These are phyloP conservation scores for Eurosta solidaginis DNA, from an alignment of 1,140 invertebrate species.

Conservation along the genomic window DNA sequence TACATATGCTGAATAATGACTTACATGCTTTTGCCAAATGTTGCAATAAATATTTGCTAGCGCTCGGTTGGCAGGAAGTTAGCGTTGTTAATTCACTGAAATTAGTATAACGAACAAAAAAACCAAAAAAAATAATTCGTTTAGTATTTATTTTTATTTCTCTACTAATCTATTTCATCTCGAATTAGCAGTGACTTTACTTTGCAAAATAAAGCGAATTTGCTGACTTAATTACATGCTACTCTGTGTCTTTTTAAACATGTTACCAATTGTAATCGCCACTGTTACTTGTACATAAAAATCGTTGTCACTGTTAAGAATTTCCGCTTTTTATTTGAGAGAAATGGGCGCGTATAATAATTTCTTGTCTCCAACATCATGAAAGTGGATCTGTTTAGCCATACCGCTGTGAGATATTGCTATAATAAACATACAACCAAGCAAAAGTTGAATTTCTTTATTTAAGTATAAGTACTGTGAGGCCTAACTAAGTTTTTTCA, in stretches of 20 bases:
- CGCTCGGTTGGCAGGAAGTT: neutral
- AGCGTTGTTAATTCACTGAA: neutral
- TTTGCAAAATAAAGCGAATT: too few relatives aligned
- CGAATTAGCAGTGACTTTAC: too few relatives aligned
- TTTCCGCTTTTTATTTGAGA: constrained; percentile 13
- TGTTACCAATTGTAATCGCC: neutral
- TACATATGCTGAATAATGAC: neutral
- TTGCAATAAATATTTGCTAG: constrained; percentile 13
- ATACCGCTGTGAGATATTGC: too few relatives aligned
- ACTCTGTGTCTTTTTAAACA: neutral
- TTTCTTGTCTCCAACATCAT: too few relatives aligned
- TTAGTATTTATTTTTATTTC: neutral
- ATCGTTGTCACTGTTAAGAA: neutral
- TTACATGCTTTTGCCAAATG: neutral
- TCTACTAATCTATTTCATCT: neutral
- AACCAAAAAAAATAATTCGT: neutral
- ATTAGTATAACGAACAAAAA: neutral
- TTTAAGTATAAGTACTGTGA: too few relatives aligned
- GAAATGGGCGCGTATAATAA: constrained; percentile 13
- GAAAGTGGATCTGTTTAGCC: too few relatives aligned
- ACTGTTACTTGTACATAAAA: neutral
- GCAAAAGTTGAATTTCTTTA: too few relatives aligned
- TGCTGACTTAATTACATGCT: neutral
- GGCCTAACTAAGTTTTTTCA: too few relatives aligned
- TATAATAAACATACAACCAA: too few relatives aligned